Evolutionary conservation across 2,797 vertebrate species (phyloP).

Genomic region (Chanos chanos): DNA sequence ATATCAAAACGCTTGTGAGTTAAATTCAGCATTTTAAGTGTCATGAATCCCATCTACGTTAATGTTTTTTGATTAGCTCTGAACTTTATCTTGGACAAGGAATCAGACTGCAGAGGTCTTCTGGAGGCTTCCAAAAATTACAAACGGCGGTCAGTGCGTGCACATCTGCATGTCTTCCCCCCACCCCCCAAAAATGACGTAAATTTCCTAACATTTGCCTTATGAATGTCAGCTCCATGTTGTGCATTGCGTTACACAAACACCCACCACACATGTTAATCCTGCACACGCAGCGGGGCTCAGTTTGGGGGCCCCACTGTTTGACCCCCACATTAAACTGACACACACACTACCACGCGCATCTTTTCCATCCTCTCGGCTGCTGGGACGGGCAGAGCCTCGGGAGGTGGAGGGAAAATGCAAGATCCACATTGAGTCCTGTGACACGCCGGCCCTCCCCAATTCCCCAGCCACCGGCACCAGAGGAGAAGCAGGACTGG

Average conservation of each 20-base stretch:
- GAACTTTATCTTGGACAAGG: slow-evolving; percentile 14
- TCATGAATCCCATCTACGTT: too few relatives aligned
- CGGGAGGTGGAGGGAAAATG: slow-evolving; percentile 50
- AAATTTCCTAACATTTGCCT: slow-evolving; percentile 67
- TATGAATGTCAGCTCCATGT: slow-evolving; percentile 74
- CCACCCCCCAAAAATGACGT: slow-evolving; percentile 54
- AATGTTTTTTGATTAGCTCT: too few relatives aligned
- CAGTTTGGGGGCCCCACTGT: slow-evolving; percentile 59
- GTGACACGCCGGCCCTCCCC: slow-evolving; percentile 55
- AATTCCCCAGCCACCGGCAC: slow-evolving; percentile 56
- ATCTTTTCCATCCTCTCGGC: slow-evolving; percentile 37
- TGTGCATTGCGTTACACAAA: slow-evolving; percentile 65
- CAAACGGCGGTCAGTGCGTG: neutral
- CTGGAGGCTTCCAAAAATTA: neutral
- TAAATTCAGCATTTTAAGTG: too few relatives aligned
- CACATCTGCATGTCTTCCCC: slow-evolving; percentile 67
- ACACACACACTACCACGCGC: slow-evolving; percentile 50
- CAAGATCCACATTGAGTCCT: slow-evolving; percentile 69
- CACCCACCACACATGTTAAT: slow-evolving; percentile 71
- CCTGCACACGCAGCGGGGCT: slow-evolving; percentile 67
- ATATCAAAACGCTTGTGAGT: too few relatives aligned
- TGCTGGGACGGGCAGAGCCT: slow-evolving; percentile 44
- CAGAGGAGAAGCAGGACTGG: slow-evolving; percentile 44
- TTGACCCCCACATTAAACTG: slow-evolving; percentile 67
- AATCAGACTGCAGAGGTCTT: neutral